phyloP scores from a whole-genome alignment of 2,797 vertebrate species.

The Liasis olivaceus region DNA sequence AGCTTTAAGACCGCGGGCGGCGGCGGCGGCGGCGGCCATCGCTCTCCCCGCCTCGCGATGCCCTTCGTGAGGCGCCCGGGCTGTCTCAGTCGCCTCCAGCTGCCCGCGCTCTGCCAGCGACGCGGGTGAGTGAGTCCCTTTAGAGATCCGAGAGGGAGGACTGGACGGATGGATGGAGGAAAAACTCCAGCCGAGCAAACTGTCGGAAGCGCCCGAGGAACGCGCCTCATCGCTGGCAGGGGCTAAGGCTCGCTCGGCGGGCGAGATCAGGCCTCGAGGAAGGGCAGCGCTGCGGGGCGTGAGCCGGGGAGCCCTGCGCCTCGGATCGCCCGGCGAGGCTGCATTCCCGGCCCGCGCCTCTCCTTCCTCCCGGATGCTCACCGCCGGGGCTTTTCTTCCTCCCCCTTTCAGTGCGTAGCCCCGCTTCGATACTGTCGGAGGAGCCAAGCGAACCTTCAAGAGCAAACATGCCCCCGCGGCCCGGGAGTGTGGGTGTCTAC shows the following conservation, averaged over 20 bases:
- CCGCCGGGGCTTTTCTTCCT: not conserved
- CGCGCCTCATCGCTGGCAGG: constrained; percentile 30
- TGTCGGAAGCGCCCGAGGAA: constrained; percentile 39
- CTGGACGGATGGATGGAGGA: not conserved
- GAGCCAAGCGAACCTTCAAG: not conserved
- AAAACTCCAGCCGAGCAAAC: not conserved
- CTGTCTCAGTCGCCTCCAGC: constrained; percentile 56
- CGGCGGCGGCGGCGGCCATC: not conserved
- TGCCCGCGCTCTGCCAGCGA: constrained; percentile 47
- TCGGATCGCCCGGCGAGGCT: not conserved
- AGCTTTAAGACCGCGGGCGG: no score
- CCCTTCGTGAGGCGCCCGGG: constrained; percentile 63
- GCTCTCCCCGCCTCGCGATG: constrained; percentile 42
- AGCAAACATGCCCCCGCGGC: not conserved
- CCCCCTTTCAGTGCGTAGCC: not conserved
- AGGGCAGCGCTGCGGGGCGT: not conserved
- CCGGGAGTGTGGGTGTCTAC: not conserved
- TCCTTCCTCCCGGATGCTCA: not conserved
- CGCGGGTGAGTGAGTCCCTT: constrained; percentile 63
- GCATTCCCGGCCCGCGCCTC: not conserved
- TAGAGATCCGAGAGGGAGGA: constrained; percentile 50
- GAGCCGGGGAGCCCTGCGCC: not conserved
- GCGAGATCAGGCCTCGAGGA: not conserved
- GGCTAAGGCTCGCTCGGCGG: not conserved
- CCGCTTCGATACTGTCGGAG: not conserved